Evolutionary conservation across 2,113 vertebrate genomes (phyloP).

Genomic region (Chauna torquata): DNA sequence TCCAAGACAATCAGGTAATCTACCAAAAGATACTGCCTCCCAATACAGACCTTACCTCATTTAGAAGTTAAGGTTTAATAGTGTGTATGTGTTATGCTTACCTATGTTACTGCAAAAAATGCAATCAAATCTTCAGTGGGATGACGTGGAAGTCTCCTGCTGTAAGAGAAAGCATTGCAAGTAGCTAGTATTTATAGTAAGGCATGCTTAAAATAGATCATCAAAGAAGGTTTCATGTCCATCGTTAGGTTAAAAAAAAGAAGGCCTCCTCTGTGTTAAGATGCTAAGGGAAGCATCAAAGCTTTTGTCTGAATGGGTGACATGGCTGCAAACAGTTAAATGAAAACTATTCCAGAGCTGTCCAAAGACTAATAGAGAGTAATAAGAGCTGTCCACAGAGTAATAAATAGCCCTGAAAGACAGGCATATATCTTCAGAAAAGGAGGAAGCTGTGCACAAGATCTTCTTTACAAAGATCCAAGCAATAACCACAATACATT

Average conservation of each 20-base stretch:
- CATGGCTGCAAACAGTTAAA: background rate
- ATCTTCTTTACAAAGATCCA: background rate
- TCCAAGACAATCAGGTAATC: background rate
- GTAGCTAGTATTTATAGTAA: background rate
- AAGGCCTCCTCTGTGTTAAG: background rate
- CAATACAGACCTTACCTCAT: background rate
- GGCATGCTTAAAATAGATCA: background rate
- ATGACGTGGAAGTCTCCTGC: background rate
- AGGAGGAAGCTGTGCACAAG: background rate
- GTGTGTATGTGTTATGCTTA: background rate
- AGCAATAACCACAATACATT: background rate
- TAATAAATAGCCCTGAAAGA: background rate
- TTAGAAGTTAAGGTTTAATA: background rate
- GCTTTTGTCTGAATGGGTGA: background rate
- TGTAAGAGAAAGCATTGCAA: background rate
- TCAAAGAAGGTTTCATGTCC: background rate
- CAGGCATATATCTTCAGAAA: fast-evolving
- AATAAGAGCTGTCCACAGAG: too few relatives aligned
- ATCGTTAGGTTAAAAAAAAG: background rate
- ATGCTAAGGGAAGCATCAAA: background rate
- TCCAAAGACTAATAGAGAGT: too few relatives aligned
- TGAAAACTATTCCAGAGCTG: background rate
- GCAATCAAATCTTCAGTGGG: background rate
- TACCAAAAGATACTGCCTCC: background rate
- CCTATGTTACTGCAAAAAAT: background rate